These are phyloP conservation scores for Cancer borealis DNA, from an alignment of 2,888 invertebrate species.

Conservation along the genomic window DNA sequence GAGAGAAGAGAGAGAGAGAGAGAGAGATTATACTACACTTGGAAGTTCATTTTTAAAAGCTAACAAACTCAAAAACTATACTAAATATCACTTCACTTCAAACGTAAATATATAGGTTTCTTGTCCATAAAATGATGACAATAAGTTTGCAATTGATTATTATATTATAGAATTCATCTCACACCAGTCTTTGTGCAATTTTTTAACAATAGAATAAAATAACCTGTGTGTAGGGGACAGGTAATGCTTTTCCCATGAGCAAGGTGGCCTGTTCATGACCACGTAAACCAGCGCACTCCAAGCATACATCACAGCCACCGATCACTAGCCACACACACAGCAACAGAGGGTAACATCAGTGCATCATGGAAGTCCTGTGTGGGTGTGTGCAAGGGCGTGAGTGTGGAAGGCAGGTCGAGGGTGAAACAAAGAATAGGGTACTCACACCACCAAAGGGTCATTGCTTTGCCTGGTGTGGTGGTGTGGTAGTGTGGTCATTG, in stretches of 20 bases:
- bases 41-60: too few species aligned
- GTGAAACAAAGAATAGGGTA: too few species aligned
- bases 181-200: background rate
- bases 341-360: background rate
- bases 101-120: too few species aligned
- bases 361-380: background rate
- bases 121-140: too few species aligned
- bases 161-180: too few species aligned
- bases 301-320: background rate
- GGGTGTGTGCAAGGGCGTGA: background rate
- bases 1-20: background rate
- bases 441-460: background rate
- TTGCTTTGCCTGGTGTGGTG: background rate
- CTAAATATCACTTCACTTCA: too few species aligned
- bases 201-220: background rate
- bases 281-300: background rate
- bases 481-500: background rate
- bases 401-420: background rate
- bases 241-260: background rate
- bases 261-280: background rate
- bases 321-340: background rate
- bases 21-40: background rate
- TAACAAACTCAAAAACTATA: too few species aligned
- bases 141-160: too few species aligned
- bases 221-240: background rate